Conservation (phyloP, 2,113 vertebrate species). For the Phoxinus phoxinus region DNA sequence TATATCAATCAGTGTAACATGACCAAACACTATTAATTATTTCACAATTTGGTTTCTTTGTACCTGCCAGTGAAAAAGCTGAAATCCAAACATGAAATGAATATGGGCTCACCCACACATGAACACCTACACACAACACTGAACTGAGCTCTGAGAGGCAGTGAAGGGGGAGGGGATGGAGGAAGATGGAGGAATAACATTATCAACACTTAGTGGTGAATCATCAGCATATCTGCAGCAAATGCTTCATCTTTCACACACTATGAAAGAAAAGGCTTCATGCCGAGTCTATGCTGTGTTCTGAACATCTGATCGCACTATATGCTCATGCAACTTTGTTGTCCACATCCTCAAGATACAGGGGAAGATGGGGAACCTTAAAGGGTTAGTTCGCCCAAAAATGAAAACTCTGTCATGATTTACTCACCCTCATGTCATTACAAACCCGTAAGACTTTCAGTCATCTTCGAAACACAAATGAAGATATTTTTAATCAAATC, state of each 20-base stretch:
- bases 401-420: too few species aligned
- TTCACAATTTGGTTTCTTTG: slow-evolving; percentile 11
- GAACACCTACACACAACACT: slow-evolving; percentile 74
- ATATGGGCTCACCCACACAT: slow-evolving; percentile 77
- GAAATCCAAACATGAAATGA: slow-evolving; percentile 77
- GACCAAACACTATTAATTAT: slow-evolving; percentile 22
- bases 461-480: too few species aligned
- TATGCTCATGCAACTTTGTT: not conserved
- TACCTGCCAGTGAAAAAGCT: slow-evolving; percentile 68
- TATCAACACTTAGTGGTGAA: slow-evolving; percentile 56
- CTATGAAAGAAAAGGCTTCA: slow-evolving; percentile 1
- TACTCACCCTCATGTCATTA: too few species aligned
- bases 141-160: slow-evolving; percentile 58
- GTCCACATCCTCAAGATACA: not conserved
- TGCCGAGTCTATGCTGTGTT: not conserved
- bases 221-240: slow-evolving; percentile 51
- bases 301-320: slow-evolving; percentile 11
- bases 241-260: slow-evolving; percentile 44
- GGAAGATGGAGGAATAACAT: slow-evolving; percentile 49
- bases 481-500: too few species aligned
- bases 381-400: too few species aligned
- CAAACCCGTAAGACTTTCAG: too few species aligned
- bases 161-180: not conserved
- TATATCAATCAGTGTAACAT: slow-evolving; percentile 14
- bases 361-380: too few species aligned